A percentile compares a stretch with the other conserved stretches of the same genome.
phyloP scores from a whole-genome alignment of 2,797 vertebrate species.

The Synanceia verrucosa region DNA sequence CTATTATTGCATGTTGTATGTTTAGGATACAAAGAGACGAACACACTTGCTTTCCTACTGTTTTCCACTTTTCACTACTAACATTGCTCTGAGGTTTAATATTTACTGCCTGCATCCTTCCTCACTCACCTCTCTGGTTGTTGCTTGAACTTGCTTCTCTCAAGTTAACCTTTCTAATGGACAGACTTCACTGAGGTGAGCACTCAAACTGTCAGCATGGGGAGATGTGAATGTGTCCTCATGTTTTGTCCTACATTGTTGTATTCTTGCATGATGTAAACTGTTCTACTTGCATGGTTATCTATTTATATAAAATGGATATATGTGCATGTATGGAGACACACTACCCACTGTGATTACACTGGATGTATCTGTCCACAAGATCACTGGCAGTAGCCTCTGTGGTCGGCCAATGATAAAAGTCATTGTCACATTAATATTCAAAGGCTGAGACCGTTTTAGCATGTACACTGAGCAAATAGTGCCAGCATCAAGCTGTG shows the following conservation, averaged over 20 bases:
- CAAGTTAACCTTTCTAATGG: slow-evolving; percentile 88
- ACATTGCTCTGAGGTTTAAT: slow-evolving; percentile 26
- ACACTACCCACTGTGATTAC: slow-evolving; percentile 6
- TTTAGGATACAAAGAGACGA: background rate
- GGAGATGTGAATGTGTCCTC: slow-evolving; percentile 4
- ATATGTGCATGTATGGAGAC: background rate
- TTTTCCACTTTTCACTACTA: slow-evolving; percentile 47
- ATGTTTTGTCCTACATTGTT: background rate
- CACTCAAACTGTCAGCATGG: slow-evolving; percentile 47
- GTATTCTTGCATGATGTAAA: slow-evolving; percentile 19
- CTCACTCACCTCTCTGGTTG: slow-evolving; percentile 79
- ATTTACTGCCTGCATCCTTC: slow-evolving; percentile 47
- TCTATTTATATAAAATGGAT: background rate
- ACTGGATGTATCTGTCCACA: slow-evolving; percentile 22
- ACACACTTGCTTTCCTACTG: background rate
- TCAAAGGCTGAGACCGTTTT: slow-evolving; percentile 52
- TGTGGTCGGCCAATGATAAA: slow-evolving; percentile 54
- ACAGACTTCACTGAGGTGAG: slow-evolving; percentile 98
- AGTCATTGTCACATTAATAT: slow-evolving; percentile 73
- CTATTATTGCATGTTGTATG: slow-evolving; percentile 7
- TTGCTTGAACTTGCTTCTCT: slow-evolving; percentile 82
- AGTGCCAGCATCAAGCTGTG: slow-evolving; percentile 67
- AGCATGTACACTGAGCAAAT: slow-evolving; percentile 65
- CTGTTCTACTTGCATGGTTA: slow-evolving; percentile 34
- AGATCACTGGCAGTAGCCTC: slow-evolving; percentile 48